Conservation (phyloP, 2,113 vertebrate species). For the Indicator maculatus region DNA sequence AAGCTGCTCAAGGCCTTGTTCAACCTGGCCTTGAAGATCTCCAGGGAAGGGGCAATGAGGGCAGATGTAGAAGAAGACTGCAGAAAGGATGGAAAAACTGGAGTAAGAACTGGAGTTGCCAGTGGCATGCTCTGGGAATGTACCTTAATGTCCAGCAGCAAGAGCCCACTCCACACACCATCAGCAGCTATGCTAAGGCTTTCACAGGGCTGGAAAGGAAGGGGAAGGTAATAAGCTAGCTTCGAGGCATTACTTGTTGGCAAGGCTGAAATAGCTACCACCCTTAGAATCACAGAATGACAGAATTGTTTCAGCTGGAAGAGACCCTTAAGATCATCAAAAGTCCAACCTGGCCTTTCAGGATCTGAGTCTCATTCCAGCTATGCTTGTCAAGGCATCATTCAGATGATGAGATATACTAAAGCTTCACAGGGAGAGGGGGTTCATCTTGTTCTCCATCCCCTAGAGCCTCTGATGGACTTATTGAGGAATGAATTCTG, state of each 20-base stretch:
- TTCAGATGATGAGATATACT: no score
- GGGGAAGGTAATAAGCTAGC: background rate
- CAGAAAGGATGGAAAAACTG: background rate
- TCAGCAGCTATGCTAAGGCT: background rate
- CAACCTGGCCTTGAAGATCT: no score
- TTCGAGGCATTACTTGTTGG: background rate
- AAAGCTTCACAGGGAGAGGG: background rate
- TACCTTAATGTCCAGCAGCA: background rate
- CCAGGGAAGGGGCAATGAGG: no score
- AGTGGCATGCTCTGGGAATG: background rate
- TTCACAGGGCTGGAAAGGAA: fast-evolving
- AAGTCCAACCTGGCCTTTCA: background rate
- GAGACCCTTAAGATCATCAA: no score
- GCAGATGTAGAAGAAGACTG: background rate
- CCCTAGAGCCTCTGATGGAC: background rate
- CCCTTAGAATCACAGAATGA: no score
- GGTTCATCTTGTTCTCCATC: background rate
- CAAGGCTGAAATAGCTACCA: background rate
- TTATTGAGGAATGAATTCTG: background rate
- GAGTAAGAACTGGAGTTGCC: background rate
- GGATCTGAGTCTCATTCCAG: background rate
- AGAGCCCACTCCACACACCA: background rate
- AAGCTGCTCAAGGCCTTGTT: no score
- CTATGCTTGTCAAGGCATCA: background rate
- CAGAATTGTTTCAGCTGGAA: no score